These are phyloP conservation scores for Electrona antarctica DNA, from an alignment of 2,113 vertebrate genomes.

Conservation along the genomic window DNA sequence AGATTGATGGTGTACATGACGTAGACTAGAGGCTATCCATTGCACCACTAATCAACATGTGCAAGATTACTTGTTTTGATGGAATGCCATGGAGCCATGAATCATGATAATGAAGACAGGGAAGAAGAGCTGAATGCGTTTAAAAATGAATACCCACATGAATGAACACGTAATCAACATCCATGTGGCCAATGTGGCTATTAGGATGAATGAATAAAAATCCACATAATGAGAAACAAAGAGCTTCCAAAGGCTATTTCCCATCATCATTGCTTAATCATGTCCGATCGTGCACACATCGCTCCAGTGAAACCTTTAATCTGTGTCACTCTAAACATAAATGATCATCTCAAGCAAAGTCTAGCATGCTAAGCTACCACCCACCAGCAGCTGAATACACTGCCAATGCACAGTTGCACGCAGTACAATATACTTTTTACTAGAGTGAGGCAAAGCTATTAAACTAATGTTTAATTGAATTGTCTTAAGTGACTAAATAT, in stretches of 20 bases:
- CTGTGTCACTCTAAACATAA: too few species aligned
- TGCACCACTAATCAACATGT: conserved; percentile 41
- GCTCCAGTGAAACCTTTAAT: too few species aligned
- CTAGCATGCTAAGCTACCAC: too few species aligned
- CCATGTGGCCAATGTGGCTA: background rate
- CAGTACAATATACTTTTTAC: too few species aligned
- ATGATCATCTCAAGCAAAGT: too few species aligned
- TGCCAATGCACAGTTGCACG: too few species aligned
- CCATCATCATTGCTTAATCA: too few species aligned
- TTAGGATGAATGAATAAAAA: conserved; percentile 2
- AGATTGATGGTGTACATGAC: conserved; percentile 33
- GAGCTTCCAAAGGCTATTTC: conserved; percentile 1
- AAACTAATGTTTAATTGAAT: background rate
- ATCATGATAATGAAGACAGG: conserved; percentile 63
- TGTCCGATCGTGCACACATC: too few species aligned
- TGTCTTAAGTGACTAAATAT: background rate
- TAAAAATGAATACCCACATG: conserved; percentile 21
- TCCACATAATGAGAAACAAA: too few species aligned
- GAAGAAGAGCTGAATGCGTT: conserved; percentile 27
- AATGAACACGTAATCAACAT: too few species aligned
- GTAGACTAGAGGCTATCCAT: conserved; percentile 32
- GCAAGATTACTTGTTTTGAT: conserved; percentile 47
- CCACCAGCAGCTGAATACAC: too few species aligned
- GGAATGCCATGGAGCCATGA: conserved; percentile 39
- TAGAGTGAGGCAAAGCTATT: background rate